Evolutionary conservation across 2,888 invertebrate genomes (phyloP).

Genomic region (Clitarchus hookeri): DNA sequence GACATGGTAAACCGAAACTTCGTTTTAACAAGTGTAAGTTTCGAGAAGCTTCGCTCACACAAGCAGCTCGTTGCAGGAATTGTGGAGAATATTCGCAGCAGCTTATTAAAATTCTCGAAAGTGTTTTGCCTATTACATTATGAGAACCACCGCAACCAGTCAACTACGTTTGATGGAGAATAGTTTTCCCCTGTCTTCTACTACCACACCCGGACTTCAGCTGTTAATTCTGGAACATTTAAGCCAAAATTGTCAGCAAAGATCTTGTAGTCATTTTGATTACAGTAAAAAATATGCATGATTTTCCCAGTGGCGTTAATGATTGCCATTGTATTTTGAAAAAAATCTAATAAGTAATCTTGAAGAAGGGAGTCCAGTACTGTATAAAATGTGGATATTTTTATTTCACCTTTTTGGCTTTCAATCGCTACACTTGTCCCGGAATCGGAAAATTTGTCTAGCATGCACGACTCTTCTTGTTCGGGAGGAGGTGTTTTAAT

Average conservation of each 20-base stretch:
- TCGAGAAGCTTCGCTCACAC: neutral
- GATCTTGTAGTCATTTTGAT: neutral
- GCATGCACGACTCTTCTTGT: neutral
- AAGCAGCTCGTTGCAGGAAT: neutral
- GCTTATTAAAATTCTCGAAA: neutral
- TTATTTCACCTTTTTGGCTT: neutral
- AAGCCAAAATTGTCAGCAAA: neutral
- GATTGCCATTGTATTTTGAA: neutral
- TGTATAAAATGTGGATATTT: conserved; percentile 3
- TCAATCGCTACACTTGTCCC: neutral
- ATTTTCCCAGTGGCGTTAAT: neutral
- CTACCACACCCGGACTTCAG: neutral
- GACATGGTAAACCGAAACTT: neutral
- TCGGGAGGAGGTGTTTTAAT: neutral
- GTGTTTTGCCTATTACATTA: neutral
- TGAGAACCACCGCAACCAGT: conserved; percentile 9
- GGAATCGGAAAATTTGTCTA: neutral
- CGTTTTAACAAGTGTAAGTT: neutral
- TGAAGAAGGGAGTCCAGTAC: conserved; percentile 18
- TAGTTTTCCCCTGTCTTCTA: neutral
- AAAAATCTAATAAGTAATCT: conserved; percentile 17
- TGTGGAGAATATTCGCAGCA: conserved; percentile 11
- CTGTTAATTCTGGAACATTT: neutral
- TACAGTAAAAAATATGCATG: neutral
- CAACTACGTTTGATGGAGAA: neutral